Evolutionary conservation across 2,888 invertebrate species (phyloP), one percentile per base, ranked within the genome.

Genomic region (Eueremaeus valkanovi): DNA sequence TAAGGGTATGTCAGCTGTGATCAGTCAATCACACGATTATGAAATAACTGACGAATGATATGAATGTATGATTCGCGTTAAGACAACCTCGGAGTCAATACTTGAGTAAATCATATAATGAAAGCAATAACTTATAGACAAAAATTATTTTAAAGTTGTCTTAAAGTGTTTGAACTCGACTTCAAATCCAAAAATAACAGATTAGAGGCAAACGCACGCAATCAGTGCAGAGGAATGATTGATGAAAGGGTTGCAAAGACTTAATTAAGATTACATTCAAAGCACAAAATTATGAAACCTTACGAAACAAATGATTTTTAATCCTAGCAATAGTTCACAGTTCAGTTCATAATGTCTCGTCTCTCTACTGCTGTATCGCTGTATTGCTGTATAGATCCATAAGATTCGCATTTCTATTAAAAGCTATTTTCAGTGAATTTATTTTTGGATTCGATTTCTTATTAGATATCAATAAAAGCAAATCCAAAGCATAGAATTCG

Each of bases 1-100:
- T 16, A 76, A 74, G 75, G 76, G 78, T 78, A 58, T 61, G 63
- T 68, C 24, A 31, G 13, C 3, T n/a, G 18, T 73, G n/a, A 29
- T 1, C 21, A 42, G 24, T 51, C 42, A 61, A 55, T 55, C 40
- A 45, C 33, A 13, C 29, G n/a, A 16, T 58, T 63, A 6, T 63
- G 31, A 27, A 18, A 73, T 16, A 31, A 36, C 13, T 31, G 18
- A n/a, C 5, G 24, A 36, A 2, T n/a, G 33, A 73, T 36, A 58
- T 66, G 70, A 24, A 51, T 74, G 0, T 24, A 18, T 3, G 40
- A 51, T 9, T 31, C 33, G 13, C 27, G 49, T 27, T n/a, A 24
- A 18, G 31, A 58, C 29, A 58, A 58, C 27, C 58, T 16, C 13
- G 29, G 3, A 58, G 29, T 31, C 58, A 58, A 55, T 16, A 13